A percentile compares a stretch with the other conserved stretches of the same genome.
phyloP scores from a whole-genome alignment of 2,888 invertebrate genomes.

The Apotomis betuletana region DNA sequence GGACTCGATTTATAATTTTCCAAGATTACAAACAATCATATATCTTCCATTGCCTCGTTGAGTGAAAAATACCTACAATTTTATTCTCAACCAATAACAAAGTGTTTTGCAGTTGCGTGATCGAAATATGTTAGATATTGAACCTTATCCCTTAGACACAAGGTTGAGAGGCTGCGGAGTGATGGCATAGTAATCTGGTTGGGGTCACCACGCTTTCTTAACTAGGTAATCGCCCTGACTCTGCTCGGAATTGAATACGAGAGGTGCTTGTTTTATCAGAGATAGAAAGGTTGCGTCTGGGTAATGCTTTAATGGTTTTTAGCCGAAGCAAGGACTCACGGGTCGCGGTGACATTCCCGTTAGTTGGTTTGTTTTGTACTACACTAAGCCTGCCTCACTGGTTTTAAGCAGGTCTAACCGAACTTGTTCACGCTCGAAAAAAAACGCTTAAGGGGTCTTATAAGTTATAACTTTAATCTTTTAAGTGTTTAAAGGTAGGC shows the following conservation, averaged over 20 bases:
- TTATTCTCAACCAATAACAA: constrained; percentile 29
- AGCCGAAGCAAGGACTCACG: too few relatives aligned
- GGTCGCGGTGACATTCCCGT: too few relatives aligned
- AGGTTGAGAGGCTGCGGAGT: not conserved
- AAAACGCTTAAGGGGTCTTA: too few relatives aligned
- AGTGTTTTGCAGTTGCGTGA: not conserved
- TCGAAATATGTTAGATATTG: not conserved
- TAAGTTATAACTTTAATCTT: too few relatives aligned
- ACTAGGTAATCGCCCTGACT: constrained; percentile 52
- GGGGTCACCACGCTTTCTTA: constrained; percentile 68
- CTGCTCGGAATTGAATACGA: constrained; percentile 50
- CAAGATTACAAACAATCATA: not conserved
- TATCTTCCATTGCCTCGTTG: constrained; percentile 5
- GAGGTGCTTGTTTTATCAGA: constrained; percentile 48
- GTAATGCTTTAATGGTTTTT: not conserved
- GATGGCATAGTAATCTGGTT: constrained; percentile 25
- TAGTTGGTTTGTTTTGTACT: too few relatives aligned
- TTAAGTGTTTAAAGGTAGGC: too few relatives aligned
- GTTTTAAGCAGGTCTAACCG: too few relatives aligned
- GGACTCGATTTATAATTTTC: not conserved
- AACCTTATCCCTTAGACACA: constrained; percentile 18
- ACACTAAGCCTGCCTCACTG: too few relatives aligned
- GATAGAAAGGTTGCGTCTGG: constrained; percentile 39
- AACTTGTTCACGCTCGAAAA: too few relatives aligned
- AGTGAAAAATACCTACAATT: constrained; percentile 35